phyloP scores from a whole-genome alignment of 2,113 vertebrate genomes.

The Amphiprion percula region DNA sequence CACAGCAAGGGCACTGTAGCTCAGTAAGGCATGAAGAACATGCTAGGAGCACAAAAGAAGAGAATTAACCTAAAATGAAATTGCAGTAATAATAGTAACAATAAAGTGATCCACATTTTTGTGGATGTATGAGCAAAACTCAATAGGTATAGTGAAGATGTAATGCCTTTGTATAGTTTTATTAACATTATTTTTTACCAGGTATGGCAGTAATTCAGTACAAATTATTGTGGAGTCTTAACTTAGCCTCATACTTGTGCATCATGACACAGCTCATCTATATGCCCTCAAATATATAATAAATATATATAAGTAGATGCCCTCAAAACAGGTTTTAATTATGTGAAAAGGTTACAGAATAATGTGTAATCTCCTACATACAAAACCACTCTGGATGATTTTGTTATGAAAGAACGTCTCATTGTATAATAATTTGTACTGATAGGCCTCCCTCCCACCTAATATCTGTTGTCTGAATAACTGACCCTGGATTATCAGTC shows the following conservation, averaged over 20 bases:
- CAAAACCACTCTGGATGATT: conserved; percentile 5
- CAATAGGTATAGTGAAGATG: too few species aligned
- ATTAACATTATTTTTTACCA: neutral
- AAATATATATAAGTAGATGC: neutral
- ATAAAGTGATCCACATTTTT: neutral
- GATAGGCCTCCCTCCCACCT: neutral
- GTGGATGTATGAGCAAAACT: neutral
- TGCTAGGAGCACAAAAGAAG: neutral
- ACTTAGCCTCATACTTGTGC: neutral
- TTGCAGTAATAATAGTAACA: neutral
- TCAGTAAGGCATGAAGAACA: neutral
- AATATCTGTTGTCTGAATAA: neutral
- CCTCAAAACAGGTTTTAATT: neutral
- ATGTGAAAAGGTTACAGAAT: neutral
- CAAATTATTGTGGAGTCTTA: too few species aligned
- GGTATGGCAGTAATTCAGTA: too few species aligned
- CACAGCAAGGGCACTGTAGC: neutral
- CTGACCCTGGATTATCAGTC: conserved; percentile 31
- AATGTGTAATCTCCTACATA: neutral
- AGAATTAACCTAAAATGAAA: neutral
- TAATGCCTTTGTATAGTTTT: too few species aligned
- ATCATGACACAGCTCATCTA: neutral
- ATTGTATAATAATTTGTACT: conserved; percentile 29
- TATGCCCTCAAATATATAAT: neutral
- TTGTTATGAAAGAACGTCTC: neutral